phyloP scores from a whole-genome alignment of 2,888 invertebrate species.

The Megalurothrips usitatus region DNA sequence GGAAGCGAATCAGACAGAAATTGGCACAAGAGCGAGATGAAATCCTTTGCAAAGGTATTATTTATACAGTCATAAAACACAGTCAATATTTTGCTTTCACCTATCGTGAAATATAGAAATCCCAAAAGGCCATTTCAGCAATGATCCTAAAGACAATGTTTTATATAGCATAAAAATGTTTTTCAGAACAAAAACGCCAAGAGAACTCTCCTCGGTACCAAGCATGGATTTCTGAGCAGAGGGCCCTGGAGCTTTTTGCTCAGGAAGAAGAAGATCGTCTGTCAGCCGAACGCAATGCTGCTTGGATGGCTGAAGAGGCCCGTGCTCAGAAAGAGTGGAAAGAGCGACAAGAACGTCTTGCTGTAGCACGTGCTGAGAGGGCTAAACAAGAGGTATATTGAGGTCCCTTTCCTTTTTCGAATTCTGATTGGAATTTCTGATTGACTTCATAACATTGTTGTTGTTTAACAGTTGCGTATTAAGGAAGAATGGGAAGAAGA shows the following conservation, averaged over 20 bases:
- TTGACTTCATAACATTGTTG: conserved; percentile 31
- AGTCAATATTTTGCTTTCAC: neutral
- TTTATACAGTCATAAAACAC: neutral
- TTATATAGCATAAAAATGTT: conserved; percentile 28
- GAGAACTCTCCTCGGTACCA: conserved; percentile 52
- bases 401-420: neutral
- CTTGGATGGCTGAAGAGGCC: conserved; percentile 64
- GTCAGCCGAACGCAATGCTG: conserved; percentile 55
- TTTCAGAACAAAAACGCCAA: conserved; percentile 46
- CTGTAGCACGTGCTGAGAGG: conserved; percentile 54
- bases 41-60: conserved; percentile 45
- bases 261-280: conserved; percentile 54
- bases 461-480: conserved; percentile 42
- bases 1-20: conserved; percentile 60
- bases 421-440: neutral
- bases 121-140: neutral
- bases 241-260: conserved; percentile 52
- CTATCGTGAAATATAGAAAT: neutral
- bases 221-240: conserved; percentile 53
- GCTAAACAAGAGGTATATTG: conserved; percentile 54
- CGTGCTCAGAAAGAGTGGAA: conserved; percentile 61
- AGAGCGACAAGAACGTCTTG: conserved; percentile 55
- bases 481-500: conserved; percentile 65
- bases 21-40: conserved; percentile 57
- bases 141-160: neutral